Conservation (phyloP, 1,140 invertebrate genomes). For the Probaryconus sp. region DNA sequence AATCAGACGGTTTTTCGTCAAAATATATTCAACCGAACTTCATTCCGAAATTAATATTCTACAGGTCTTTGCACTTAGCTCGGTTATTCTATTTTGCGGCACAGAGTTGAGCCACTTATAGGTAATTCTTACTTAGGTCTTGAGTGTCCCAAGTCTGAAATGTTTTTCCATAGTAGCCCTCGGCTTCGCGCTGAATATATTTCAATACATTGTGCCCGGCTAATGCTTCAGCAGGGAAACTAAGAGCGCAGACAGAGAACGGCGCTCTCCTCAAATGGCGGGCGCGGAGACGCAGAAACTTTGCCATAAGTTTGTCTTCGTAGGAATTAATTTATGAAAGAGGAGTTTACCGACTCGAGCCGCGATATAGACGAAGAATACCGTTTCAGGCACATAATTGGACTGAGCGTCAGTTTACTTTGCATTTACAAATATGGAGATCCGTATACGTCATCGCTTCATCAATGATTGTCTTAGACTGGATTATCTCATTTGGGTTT, state of each 20-base stretch:
- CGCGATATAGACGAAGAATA: slow-evolving; percentile 47
- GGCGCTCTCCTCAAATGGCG: slow-evolving; percentile 45
- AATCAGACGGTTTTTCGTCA: background rate
- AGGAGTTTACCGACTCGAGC: slow-evolving; percentile 59
- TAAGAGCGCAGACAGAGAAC: slow-evolving; percentile 29
- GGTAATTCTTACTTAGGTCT: slow-evolving; percentile 47
- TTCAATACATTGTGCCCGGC: slow-evolving; percentile 55
- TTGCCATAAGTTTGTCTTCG: slow-evolving; percentile 62
- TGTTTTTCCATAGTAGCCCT: slow-evolving; percentile 61
- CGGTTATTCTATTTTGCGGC: slow-evolving; percentile 47
- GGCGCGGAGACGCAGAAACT: slow-evolving; percentile 54
- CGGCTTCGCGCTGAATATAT: slow-evolving; percentile 55
- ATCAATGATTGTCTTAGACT: background rate
- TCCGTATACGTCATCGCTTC: slow-evolving; percentile 10
- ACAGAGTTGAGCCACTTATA: slow-evolving; percentile 46
- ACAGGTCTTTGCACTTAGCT: slow-evolving; percentile 58
- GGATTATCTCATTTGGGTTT: background rate
- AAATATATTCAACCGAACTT: slow-evolving; percentile 30
- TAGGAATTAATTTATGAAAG: slow-evolving; percentile 68
- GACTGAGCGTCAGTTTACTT: slow-evolving; percentile 38
- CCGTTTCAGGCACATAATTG: slow-evolving; percentile 37
- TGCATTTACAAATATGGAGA: slow-evolving; percentile 47
- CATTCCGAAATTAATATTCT: slow-evolving; percentile 56
- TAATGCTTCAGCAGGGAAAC: slow-evolving; percentile 44
- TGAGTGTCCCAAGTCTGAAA: slow-evolving; percentile 44